Evolutionary conservation across 2,888 invertebrate species (phyloP), one percentile per base, ranked within the genome.

Genomic region (Aradus depressus): DNA sequence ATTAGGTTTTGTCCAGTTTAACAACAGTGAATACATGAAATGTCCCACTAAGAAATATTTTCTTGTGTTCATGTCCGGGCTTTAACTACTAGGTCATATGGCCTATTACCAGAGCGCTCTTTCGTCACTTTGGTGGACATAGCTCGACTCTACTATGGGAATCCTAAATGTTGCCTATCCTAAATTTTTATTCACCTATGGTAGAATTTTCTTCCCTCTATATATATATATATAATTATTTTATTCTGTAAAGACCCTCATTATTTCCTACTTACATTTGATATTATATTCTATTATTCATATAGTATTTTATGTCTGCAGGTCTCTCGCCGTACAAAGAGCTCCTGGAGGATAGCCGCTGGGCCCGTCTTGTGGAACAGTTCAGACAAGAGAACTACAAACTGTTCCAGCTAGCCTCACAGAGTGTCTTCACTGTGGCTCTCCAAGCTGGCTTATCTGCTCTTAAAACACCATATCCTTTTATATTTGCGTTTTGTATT

Each of bases 311-410:
- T n/a, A 28, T 28, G 3, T 55, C 14, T 58, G 4, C 19, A 55
- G 55, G 53, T 37, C 41, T 55, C 12, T 53, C 55, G 12, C 53
- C 55, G 6, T 72, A 72, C 60, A 64, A 65, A 62, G 73, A 73
- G 44, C 64, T 78, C 50, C 63, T 77, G 31, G 63, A 64, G 48
- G 62, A 60, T 48, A 58, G 55, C n/a, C 72, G 81, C 57, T 98
- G 96, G 96, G 74, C 79, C 49, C 76, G 77, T 59, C 74, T 97
- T 56, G 86, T 92, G 56, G 75, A 80, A 58, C 88, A 93, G 71
- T 98, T 98, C 71, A 79, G 95, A 32, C 79, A 82, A 63, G 96
- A 95, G 69, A 95, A 96, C 71, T 92, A 88, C 66, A 81, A 90
- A 55, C 76, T 97, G 57, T 93, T 92, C 70, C 96, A 97, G 70